Evolutionary conservation across 2,888 invertebrate genomes (phyloP).

Genomic region (Dione vanillae): DNA sequence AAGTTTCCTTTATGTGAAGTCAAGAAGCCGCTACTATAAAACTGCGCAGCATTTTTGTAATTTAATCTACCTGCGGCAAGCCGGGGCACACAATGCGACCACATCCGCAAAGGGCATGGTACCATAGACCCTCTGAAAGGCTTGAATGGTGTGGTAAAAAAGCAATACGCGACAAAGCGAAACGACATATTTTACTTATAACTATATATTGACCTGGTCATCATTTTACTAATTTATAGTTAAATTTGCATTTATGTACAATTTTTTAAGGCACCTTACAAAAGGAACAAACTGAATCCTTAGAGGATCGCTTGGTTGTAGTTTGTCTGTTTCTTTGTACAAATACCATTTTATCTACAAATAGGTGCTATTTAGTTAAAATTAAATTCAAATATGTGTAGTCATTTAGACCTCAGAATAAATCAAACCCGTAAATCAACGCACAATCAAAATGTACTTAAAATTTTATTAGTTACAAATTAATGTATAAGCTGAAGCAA

Average conservation of each 20-base stretch:
- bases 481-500: too few relatives aligned
- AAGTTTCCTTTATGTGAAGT: slow-evolving; percentile 23
- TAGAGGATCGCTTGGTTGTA: too few relatives aligned
- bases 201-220: not conserved
- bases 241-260: not conserved
- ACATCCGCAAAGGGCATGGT: slow-evolving; percentile 61
- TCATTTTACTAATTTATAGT: not conserved
- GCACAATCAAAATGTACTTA: too few relatives aligned
- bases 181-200: slow-evolving; percentile 13
- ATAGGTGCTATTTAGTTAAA: too few relatives aligned
- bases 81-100: slow-evolving; percentile 52
- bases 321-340: too few relatives aligned
- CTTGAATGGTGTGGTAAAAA: slow-evolving; percentile 38
- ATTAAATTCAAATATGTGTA: too few relatives aligned
- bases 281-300: too few relatives aligned
- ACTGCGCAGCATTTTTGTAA: slow-evolving; percentile 43
- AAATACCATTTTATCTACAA: too few relatives aligned
- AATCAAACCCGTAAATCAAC: too few relatives aligned
- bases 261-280: too few relatives aligned
- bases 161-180: slow-evolving; percentile 23
- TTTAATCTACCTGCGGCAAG: slow-evolving; percentile 43
- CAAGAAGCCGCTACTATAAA: slow-evolving; percentile 41
- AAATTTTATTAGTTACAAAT: too few relatives aligned
- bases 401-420: too few relatives aligned
- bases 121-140: slow-evolving; percentile 34